Percentiles rank a stretch among this genome's conserved stretches.
These are phyloP conservation scores for Porites cylindrica DNA, from an alignment of 92 coral and sea anemone genomes.

Conservation along the genomic window DNA sequence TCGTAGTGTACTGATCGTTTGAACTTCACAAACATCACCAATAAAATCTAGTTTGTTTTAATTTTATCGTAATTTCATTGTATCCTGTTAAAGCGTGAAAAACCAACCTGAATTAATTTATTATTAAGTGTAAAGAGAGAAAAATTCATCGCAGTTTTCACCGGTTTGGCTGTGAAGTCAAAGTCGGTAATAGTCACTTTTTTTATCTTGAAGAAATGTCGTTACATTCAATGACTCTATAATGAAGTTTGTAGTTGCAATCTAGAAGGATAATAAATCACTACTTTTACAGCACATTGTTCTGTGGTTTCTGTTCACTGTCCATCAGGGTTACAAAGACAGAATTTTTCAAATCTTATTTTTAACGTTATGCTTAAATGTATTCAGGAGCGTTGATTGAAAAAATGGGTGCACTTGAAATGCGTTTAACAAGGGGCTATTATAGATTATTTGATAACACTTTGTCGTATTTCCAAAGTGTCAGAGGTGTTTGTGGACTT, in stretches of 20 bases:
- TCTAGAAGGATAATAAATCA: background rate
- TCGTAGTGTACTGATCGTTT: no score
- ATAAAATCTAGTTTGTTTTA: no score
- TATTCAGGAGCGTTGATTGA: background rate
- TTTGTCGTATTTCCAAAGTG: constrained; percentile 29
- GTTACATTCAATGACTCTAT: background rate
- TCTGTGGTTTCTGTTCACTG: background rate
- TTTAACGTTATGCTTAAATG: no score
- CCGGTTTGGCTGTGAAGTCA: background rate
- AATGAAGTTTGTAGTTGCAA: background rate
- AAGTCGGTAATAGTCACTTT: background rate
- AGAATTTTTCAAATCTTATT: no score
- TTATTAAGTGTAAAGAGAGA: no score
- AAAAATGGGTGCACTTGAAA: constrained; percentile 26
- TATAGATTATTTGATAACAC: background rate
- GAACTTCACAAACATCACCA: no score
- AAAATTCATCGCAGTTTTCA: no score
- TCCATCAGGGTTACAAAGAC: background rate
- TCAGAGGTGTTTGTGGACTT: constrained; percentile 43
- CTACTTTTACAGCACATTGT: background rate
- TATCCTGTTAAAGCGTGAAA: no score
- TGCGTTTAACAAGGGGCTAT: constrained; percentile 30
- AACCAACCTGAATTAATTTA: no score
- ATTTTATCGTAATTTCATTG: no score
- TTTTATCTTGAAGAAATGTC: background rate